Conservation (phyloP, 2,888 invertebrate genomes). For the Panzeria rudis region DNA sequence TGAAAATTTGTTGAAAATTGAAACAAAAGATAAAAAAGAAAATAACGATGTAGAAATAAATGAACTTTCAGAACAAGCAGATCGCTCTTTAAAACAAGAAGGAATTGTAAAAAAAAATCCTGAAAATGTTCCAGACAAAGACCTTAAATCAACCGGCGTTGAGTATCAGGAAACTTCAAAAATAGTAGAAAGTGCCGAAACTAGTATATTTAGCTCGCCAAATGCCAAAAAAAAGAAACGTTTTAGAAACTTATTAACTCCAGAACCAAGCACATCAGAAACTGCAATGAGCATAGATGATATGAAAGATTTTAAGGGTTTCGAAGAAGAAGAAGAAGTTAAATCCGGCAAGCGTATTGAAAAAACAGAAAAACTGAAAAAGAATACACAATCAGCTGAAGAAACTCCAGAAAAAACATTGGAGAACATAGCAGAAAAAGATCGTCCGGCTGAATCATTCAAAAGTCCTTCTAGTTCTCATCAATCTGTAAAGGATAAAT, state of each 20-base stretch:
- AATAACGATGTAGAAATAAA: background rate
- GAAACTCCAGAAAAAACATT: background rate
- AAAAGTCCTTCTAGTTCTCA: conserved; percentile 50
- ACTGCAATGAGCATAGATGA: conserved; percentile 20
- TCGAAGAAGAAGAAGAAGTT: conserved; percentile 38
- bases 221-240: conserved; percentile 56
- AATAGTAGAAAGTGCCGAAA: background rate
- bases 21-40: background rate
- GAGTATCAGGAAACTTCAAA: background rate
- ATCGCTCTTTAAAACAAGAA: background rate
- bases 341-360: background rate
- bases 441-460: conserved; percentile 1
- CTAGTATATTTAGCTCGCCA: conserved; percentile 1
- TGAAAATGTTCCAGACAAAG: background rate
- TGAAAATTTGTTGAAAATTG: background rate
- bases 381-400: background rate
- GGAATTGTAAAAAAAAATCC: background rate
- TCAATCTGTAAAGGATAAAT: conserved; percentile 46
- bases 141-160: background rate
- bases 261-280: background rate
- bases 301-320: conserved; percentile 53
- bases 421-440: background rate
- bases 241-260: conserved; percentile 56
- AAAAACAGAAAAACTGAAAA: conserved; percentile 5
- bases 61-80: background rate